Evolutionary conservation across 2,888 invertebrate species (phyloP), one percentile per base, ranked within the genome.

Genomic region (Caenorhabditis sp.): DNA sequence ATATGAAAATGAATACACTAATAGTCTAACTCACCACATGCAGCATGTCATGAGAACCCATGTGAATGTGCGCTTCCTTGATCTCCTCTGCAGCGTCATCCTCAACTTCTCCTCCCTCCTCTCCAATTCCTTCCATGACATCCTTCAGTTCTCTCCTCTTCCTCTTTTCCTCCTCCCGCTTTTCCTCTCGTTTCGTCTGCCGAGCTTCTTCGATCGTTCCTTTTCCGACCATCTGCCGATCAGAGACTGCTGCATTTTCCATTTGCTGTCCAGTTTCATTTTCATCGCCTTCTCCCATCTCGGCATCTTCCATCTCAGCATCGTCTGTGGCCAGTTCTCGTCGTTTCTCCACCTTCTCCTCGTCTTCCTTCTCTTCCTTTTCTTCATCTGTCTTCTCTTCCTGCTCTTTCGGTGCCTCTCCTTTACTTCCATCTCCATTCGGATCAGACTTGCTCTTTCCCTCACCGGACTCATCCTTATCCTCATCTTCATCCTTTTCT

Each of bases 181-280:
- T 60, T 28, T 83, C 81, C 9, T 85, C 82, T 44, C 70, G 61
- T 35, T 81, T 84, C 20, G 82, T 85, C 67, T 86, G 79, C 9
- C 61, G 78, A 11, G 90, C 90, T 58, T 90, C 88, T 60, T 90
- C 90, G 67, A 90, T 65, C 2, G 88, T 87, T 15, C 89, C 88
- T 20, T 82, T 77, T 40, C 88, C 88, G 32, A 78, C 72, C 81
- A 85, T 82, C 78, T 87, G 82, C 47, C 79, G 53, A 37, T 80
- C 67, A 18, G 82, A 83, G 9, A 81, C 61, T 53, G 80, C 68
- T 8, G 84, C 76, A 37, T 84, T 78, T 55, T 85, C 86, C 77
- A 82, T 80, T 62, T 83, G 86, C 53, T 86, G 72, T 53, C 84
- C 88, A 0, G 71, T 55, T 15, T 88, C 85, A 35, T 87, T 79